phyloP scores from a whole-genome alignment of 2,797 vertebrate species.

The Muscicapa striata region DNA sequence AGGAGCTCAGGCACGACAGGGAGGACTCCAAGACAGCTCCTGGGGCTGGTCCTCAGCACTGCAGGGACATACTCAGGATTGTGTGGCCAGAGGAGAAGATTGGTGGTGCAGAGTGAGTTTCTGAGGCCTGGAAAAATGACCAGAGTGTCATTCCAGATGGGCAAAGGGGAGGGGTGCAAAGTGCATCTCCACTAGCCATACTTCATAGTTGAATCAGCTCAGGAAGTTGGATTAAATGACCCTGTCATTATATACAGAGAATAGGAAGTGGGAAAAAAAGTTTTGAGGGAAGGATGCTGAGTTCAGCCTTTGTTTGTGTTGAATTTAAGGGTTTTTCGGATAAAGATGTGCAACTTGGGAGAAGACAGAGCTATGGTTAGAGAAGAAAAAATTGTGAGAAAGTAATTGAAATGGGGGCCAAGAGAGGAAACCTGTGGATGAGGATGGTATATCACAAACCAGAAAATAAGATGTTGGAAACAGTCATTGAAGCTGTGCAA shows the following conservation, averaged over 20 bases:
- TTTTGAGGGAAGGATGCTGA: neutral
- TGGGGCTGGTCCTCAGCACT: neutral
- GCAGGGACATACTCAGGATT: neutral
- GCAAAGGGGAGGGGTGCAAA: neutral
- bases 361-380: neutral
- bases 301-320: neutral
- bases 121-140: neutral
- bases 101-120: neutral
- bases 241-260: neutral
- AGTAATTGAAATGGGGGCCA: neutral
- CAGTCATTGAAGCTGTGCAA: neutral
- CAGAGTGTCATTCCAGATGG: neutral
- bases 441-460: neutral
- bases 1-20: rapidly evolving
- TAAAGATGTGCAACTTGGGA: neutral
- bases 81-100: neutral
- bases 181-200: neutral
- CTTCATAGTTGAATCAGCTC: neutral
- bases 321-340: neutral
- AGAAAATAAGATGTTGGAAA: neutral
- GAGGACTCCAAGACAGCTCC: neutral
- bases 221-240: neutral
- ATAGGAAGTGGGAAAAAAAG: neutral
- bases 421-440: neutral
- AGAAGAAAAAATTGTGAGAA: neutral